A percentile compares a stretch with the other conserved stretches of the same genome.
These are phyloP conservation scores for Drosophila takahashii DNA, from an alignment of 1,140 invertebrate species.

Conservation along the genomic window DNA sequence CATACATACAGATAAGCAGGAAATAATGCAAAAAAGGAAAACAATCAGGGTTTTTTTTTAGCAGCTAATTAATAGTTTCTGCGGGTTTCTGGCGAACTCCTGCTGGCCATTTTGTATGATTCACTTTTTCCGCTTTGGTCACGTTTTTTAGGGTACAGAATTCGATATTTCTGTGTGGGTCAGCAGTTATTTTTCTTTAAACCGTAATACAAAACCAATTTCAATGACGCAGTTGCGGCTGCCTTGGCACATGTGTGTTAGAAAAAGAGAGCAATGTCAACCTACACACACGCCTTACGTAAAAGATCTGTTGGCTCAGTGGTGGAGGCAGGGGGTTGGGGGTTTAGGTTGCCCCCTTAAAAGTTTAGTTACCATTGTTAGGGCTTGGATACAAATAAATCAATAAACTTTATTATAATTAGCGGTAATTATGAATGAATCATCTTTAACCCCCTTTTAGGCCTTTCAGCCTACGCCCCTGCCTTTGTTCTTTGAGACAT, in stretches of 20 bases:
- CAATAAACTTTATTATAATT: background rate
- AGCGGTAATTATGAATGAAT: too few species aligned
- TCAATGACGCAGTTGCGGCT: constrained; percentile 50
- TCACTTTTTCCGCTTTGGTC: constrained; percentile 13
- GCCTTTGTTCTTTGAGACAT: background rate
- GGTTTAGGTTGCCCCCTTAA: background rate
- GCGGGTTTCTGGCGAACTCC: constrained; percentile 12
- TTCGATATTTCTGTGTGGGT: constrained; percentile 27
- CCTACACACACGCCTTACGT: constrained; percentile 32
- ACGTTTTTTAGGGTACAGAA: constrained; percentile 23
- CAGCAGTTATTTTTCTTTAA: constrained; percentile 6
- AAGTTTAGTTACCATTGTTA: background rate
- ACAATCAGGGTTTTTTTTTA: constrained; percentile 25
- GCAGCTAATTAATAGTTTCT: constrained; percentile 40
- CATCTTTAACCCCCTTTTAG: background rate
- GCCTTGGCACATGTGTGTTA: constrained; percentile 16
- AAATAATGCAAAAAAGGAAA: constrained; percentile 47
- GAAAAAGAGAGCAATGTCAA: constrained; percentile 41
- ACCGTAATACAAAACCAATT: constrained; percentile 28
- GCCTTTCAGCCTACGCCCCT: background rate
- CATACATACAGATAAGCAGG: constrained; percentile 14
- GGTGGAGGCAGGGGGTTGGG: background rate
- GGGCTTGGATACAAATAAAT: background rate
- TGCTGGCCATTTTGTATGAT: constrained; percentile 15
- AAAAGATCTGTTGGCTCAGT: constrained; percentile 29